Conservation (phyloP, 2,797 vertebrate genomes). For the Schizothorax lantsangensis region DNA sequence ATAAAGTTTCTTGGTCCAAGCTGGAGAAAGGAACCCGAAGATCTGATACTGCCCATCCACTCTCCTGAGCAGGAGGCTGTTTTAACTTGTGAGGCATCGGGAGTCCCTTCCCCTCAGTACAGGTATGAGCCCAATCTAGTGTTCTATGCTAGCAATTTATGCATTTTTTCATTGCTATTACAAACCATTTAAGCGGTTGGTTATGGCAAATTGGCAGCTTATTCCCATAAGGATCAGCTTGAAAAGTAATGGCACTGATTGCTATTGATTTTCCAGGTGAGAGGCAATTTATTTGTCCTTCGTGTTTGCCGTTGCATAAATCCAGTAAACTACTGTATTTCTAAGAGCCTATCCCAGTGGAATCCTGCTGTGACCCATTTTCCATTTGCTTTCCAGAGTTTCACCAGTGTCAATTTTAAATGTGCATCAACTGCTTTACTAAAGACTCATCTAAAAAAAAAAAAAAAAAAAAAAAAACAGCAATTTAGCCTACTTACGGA, state of each 20-base stretch:
- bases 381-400: slow-evolving; percentile 19
- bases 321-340: slow-evolving; percentile 54
- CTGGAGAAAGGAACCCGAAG: slow-evolving; percentile 79
- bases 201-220: slow-evolving; percentile 62
- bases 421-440: slow-evolving; percentile 6
- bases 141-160: slow-evolving; percentile 26
- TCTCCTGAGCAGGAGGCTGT: slow-evolving; percentile 76
- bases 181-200: slow-evolving; percentile 29
- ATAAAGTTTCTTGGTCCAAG: slow-evolving; percentile 79
- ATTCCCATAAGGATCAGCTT: slow-evolving; percentile 65
- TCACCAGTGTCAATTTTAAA: slow-evolving; percentile 21
- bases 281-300: slow-evolving; percentile 61
- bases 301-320: slow-evolving; percentile 62
- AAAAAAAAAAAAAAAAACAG: neutral
- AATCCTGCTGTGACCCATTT: slow-evolving; percentile 31
- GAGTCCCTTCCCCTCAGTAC: slow-evolving; percentile 75
- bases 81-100: slow-evolving; percentile 76
- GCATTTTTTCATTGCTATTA: slow-evolving; percentile 13
- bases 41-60: slow-evolving; percentile 81
- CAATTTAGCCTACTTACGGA: slow-evolving; percentile 19
- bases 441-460: slow-evolving; percentile 24
- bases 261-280: slow-evolving; percentile 67
- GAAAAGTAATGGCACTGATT: slow-evolving; percentile 65
- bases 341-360: slow-evolving; percentile 15
- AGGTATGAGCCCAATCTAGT: slow-evolving; percentile 69